These are phyloP conservation scores for Charadrius vociferus DNA, from an alignment of 2,113 vertebrate genomes.

Conservation along the genomic window DNA sequence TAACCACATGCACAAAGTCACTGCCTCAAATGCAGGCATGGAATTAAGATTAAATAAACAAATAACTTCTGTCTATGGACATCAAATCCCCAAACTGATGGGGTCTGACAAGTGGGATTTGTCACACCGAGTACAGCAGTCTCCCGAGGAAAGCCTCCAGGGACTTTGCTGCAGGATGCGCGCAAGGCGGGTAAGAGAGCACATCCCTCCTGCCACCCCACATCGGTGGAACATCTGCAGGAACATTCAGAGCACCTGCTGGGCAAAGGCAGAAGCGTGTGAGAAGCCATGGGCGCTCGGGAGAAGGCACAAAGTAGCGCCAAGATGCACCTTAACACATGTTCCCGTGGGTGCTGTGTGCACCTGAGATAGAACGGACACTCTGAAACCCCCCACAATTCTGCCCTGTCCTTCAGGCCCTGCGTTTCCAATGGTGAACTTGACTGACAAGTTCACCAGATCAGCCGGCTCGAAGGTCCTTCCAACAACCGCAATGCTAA, in stretches of 20 bases:
- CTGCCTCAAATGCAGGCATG: not conserved
- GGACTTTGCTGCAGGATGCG: not conserved
- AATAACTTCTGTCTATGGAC: not conserved
- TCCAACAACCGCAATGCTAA: not conserved
- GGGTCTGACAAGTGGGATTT: not conserved
- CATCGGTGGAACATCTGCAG: fast-evolving
- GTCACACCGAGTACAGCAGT: not conserved
- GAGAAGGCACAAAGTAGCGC: not conserved
- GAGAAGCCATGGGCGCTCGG: fast-evolving
- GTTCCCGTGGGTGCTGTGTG: not conserved
- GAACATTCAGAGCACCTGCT: not conserved
- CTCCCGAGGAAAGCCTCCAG: not conserved
- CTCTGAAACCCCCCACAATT: fast-evolving
- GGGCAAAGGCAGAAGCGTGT: not conserved
- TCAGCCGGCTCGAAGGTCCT: not conserved
- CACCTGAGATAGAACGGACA: not conserved
- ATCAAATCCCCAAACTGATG: not conserved
- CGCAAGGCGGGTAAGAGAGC: fast-evolving
- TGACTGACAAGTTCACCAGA: not conserved
- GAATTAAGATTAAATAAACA: not conserved
- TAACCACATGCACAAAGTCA: not conserved
- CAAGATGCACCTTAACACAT: not conserved
- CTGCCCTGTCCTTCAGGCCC: not conserved
- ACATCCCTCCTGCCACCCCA: not conserved
- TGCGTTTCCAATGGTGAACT: not conserved